Percentiles rank a stretch among this genome's conserved stretches.
These are phyloP conservation scores for Linnaemya tessellans DNA, from an alignment of 2,888 invertebrate species.

Conservation along the genomic window DNA sequence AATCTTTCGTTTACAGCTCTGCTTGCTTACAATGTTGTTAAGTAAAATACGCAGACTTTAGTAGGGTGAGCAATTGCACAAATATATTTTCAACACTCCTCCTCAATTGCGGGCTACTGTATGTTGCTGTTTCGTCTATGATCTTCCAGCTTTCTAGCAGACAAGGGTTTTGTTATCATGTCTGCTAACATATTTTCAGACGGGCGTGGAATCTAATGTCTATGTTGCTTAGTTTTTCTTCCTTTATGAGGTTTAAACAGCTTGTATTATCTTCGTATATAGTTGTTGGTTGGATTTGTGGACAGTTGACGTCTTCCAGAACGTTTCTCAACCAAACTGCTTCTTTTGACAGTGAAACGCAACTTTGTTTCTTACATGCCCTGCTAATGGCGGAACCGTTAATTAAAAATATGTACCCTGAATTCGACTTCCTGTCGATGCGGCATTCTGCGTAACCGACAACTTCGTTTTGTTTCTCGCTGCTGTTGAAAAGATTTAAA, in stretches of 20 bases:
- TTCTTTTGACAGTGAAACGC: slow-evolving; percentile 29
- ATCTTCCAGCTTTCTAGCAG: neutral
- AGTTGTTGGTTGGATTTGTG: neutral
- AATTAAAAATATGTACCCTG: neutral
- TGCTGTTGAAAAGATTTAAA: neutral
- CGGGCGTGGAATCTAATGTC: neutral
- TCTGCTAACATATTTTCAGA: neutral
- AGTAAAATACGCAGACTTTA: too few relatives aligned
- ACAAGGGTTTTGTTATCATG: neutral
- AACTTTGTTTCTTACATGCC: neutral
- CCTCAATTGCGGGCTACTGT: neutral
- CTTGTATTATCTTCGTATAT: slow-evolving; percentile 52
- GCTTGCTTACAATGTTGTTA: too few relatives aligned
- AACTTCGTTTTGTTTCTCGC: neutral
- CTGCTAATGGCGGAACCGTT: neutral
- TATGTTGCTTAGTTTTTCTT: slow-evolving; percentile 10
- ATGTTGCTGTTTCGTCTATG: neutral
- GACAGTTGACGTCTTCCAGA: slow-evolving; percentile 13
- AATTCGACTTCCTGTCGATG: neutral
- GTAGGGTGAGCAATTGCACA: too few relatives aligned
- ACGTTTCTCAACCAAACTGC: slow-evolving; percentile 36
- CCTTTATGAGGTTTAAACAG: slow-evolving; percentile 36
- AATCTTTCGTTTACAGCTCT: too few relatives aligned
- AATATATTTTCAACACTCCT: neutral
- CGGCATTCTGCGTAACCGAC: slow-evolving; percentile 14